Evolutionary conservation across 2,888 invertebrate genomes (phyloP), one percentile per base, ranked within the genome.

Genomic region (Aporophyla lueneburgensis): DNA sequence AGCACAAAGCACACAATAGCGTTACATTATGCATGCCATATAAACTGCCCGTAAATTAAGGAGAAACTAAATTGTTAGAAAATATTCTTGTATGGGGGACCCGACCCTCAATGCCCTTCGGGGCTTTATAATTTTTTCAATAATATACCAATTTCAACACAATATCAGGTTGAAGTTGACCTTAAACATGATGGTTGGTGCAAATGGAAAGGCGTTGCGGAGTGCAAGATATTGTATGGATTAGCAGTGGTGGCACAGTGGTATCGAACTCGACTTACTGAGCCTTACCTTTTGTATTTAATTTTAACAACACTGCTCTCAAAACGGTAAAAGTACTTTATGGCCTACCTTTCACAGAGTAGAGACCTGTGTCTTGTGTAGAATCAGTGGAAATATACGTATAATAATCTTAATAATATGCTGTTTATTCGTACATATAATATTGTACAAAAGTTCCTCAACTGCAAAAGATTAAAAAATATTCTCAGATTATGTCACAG

Each of bases 131-230:
- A 87, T 90, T 89, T 90, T 90, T 91, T 89, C 90, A 92, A 92
- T 91, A 92, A 92, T 91, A 85, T 89, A 90, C 91, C 92, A 91
- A 92, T 92, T 92, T 91, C 91, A 87, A 91, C 91, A 91, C 89
- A 91, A 92, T 91, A 93, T 91, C 90, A 88, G 89, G 89, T 91
- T 90, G 86, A 85, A 88, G 88, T 90, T 91, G 91, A 93, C 93
- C 92, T 91, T 89, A 88, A 87, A 83, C 71, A 80, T 71, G 46
- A 40, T 76, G 74, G 53, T 14, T 86, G 89, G 91, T 76, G 1
- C 49, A 68, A 83, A 12, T 62, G 16, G 51, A 49, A 62, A 59
- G 68, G 1, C 14, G 9, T 14, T 70, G 81, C 84, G 66, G 14
- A 6, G 68, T 69, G 19, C 9, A 65, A 33, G 27, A 21, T 33